Percentiles rank a stretch among this genome's conserved stretches.
These are phyloP conservation scores for Acronicta alni DNA, from an alignment of 2,888 invertebrate species.

Conservation along the genomic window DNA sequence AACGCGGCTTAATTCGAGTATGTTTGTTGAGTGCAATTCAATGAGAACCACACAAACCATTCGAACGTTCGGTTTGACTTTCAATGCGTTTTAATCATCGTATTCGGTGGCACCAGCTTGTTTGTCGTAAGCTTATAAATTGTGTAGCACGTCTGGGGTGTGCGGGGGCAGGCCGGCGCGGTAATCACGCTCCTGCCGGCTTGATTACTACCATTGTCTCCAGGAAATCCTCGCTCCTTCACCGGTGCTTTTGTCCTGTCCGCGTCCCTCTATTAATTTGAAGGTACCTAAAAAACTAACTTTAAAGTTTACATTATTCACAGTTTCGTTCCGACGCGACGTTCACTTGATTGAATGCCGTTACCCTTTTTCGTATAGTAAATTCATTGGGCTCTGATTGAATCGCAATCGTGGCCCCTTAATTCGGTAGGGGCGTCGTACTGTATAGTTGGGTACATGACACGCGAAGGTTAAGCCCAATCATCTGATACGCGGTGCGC, in stretches of 20 bases:
- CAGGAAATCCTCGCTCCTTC: conserved; percentile 74
- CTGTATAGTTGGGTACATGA: conserved; percentile 57
- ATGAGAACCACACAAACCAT: conserved; percentile 30
- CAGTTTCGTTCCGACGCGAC: conserved; percentile 42
- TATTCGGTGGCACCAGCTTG: conserved; percentile 57
- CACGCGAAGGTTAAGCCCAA: conserved; percentile 71
- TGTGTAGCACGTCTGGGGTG: conserved; percentile 59
- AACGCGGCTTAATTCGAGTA: conserved; percentile 43
- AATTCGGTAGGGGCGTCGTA: conserved; percentile 65
- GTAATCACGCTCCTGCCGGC: conserved; percentile 70
- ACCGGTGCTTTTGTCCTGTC: conserved; percentile 72
- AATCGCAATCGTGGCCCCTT: conserved; percentile 73
- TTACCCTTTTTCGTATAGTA: conserved; percentile 65
- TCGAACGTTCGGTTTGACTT: conserved; percentile 39
- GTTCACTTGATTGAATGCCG: conserved; percentile 60
- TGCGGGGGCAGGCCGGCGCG: conserved; percentile 46
- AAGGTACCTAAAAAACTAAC: conserved; percentile 65
- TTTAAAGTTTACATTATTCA: conserved; percentile 60
- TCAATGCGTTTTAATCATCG: conserved; percentile 50
- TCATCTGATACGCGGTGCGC: conserved; percentile 68
- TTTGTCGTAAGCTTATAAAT: conserved; percentile 75
- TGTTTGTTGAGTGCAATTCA: conserved; percentile 52
- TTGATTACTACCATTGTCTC: conserved; percentile 84
- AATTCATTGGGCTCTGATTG: conserved; percentile 72
- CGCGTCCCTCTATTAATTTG: conserved; percentile 63